Evolutionary conservation across 2,797 vertebrate species (phyloP), one percentile per base, ranked within the genome.

Genomic region (Diglossa cyanea): DNA sequence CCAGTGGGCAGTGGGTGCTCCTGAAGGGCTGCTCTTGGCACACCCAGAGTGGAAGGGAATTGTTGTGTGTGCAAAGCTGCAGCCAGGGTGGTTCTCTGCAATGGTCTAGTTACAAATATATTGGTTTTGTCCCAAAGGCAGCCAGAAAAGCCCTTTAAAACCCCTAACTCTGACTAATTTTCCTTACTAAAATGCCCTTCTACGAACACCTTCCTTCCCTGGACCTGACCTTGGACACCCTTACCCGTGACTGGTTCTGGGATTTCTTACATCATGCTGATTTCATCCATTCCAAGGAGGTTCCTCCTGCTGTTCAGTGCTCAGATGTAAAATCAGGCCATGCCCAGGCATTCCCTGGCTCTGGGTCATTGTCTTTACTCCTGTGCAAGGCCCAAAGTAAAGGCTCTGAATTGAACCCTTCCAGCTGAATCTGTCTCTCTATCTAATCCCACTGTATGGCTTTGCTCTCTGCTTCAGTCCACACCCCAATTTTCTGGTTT

Each of bases 361-460:
- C 35, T n/a, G 20, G 50, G 53, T 62, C 55, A 25, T 5, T 57
- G 66, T 8, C 21, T 48, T 47, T n/a, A 2, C 16, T 87, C 37
- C 50, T 50, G 1, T 10, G 17, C 17, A 42, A 14, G 26, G 51
- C 40, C 70, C 51, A 10, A 17, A 62, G 3, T 5, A 39, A 47
- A 28, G 18, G 58, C 44, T 84, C 51, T 8, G 14, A 10, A 10
- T 3, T 6, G 37, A 88, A 19, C 28, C 71, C 60, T 80, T 71
- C n/a, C 93, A 28, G 42, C 74, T 1, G 1, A 21, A n/a, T 60
- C 55, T 71, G 7, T 20, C 51, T 54, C 30, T 73, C 67, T 0
- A 0, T 44, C 5, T 26, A 37, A 31, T 26, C 23, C 31, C 40
- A 3, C 16, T 25, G 25, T 3, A 2, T 28, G 60, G 25, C 45